phyloP scores from a whole-genome alignment of 2,797 vertebrate genomes.

The Tangara arthus region DNA sequence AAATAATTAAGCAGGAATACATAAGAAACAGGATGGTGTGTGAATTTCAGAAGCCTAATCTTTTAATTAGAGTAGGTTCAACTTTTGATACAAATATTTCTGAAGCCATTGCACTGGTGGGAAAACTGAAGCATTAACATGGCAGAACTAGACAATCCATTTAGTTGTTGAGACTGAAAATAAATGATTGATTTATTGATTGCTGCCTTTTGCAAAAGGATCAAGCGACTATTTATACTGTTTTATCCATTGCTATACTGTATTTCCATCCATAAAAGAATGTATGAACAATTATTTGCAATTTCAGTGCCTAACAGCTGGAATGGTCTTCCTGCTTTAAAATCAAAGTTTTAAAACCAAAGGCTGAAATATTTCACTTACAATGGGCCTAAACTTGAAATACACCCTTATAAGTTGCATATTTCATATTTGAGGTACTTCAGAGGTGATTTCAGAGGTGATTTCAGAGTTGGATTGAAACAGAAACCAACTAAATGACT shows the following conservation, averaged over 20 bases:
- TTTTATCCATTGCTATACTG: background rate
- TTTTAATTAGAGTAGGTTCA: background rate
- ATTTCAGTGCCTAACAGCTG: background rate
- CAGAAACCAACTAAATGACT: background rate
- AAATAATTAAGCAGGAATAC: background rate
- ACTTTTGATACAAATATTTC: background rate
- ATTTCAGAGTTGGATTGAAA: background rate
- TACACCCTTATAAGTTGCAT: rapidly evolving
- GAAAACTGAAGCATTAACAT: background rate
- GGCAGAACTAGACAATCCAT: background rate
- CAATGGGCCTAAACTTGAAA: background rate
- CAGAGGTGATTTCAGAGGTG: background rate
- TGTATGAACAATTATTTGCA: background rate
- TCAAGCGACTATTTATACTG: background rate
- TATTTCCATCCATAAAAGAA: background rate
- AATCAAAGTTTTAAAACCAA: background rate
- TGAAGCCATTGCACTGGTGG: background rate
- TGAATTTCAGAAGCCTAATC: background rate
- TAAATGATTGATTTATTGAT: background rate
- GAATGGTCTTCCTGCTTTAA: background rate
- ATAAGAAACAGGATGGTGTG: background rate
- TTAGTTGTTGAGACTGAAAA: background rate
- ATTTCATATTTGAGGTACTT: background rate
- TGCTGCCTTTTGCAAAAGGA: background rate
- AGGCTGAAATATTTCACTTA: background rate